Conservation (phyloP, 2,113 vertebrate genomes). For the Poeciliopsis occidentalis region DNA sequence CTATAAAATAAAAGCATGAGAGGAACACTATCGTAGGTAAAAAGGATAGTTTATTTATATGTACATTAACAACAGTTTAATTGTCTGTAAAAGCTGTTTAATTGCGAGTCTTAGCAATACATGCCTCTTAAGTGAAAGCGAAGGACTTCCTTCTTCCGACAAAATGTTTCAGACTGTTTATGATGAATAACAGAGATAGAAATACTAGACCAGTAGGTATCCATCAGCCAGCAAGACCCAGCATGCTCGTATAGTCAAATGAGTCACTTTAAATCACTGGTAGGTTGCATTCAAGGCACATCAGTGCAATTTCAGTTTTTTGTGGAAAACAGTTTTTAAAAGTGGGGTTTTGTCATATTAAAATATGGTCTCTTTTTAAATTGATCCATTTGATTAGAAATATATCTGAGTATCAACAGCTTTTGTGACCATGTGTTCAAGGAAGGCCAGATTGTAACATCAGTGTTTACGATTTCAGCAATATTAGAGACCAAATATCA, state of each 20-base stretch:
- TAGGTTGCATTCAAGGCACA: not conserved
- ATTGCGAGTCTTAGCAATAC: not conserved
- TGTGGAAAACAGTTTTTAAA: not conserved
- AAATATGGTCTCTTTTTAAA: not conserved
- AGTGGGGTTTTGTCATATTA: not conserved
- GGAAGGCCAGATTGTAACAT: not conserved
- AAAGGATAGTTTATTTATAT: not conserved
- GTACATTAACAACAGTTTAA: not conserved
- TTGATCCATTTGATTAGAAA: too few relatives aligned
- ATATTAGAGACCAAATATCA: not conserved
- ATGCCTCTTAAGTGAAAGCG: not conserved
- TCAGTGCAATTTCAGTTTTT: not conserved
- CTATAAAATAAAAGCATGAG: not conserved
- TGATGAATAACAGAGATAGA: not conserved
- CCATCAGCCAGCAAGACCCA: slow-evolving; percentile 36
- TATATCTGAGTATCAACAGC: too few relatives aligned
- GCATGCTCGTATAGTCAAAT: slow-evolving; percentile 25
- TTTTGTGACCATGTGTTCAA: too few relatives aligned
- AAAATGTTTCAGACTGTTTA: slow-evolving; percentile 3
- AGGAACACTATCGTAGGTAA: not conserved
- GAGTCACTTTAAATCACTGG: slow-evolving; percentile 22
- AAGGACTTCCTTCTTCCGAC: not conserved
- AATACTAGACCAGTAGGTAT: not conserved
- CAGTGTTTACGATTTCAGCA: not conserved
- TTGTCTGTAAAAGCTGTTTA: not conserved